Conservation (phyloP, 2,888 invertebrate genomes). For the Polydrusus cervinus region DNA sequence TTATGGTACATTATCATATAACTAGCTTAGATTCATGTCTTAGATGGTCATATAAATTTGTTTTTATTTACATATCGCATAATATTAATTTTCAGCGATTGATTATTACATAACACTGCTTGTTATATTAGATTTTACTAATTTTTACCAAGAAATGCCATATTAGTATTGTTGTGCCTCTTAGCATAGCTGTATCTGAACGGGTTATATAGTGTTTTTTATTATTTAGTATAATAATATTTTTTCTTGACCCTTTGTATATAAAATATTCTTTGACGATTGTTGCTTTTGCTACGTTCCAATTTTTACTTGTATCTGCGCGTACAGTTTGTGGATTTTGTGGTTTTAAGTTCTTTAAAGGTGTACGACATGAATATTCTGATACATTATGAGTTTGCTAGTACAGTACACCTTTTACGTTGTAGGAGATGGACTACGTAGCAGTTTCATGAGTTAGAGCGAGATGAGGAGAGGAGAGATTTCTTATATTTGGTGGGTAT, state of each 20-base stretch:
- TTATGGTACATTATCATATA: slow-evolving; percentile 1
- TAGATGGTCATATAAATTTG: background rate
- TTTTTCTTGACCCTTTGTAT: background rate
- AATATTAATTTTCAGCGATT: background rate
- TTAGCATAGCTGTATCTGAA: background rate
- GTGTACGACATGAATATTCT: slow-evolving; percentile 47
- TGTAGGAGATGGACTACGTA: slow-evolving; percentile 42
- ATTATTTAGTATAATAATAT: background rate
- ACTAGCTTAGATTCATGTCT: background rate
- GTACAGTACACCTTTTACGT: slow-evolving; percentile 54
- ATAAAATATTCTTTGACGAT: background rate
- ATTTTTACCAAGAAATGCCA: background rate
- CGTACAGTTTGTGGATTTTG: slow-evolving; percentile 33
- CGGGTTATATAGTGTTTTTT: background rate
- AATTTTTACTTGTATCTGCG: background rate
- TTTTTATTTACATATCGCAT: background rate
- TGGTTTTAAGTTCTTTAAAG: slow-evolving; percentile 40
- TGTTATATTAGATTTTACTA: background rate
- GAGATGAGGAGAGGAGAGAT: background rate
- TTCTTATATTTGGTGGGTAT: slow-evolving; percentile 31
- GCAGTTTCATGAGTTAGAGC: background rate
- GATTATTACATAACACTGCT: background rate
- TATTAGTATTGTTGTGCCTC: background rate
- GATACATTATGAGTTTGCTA: slow-evolving; percentile 25
- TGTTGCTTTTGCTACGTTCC: background rate